Conservation (phyloP, 2,797 vertebrate species). For the Dipus sagitta region DNA sequence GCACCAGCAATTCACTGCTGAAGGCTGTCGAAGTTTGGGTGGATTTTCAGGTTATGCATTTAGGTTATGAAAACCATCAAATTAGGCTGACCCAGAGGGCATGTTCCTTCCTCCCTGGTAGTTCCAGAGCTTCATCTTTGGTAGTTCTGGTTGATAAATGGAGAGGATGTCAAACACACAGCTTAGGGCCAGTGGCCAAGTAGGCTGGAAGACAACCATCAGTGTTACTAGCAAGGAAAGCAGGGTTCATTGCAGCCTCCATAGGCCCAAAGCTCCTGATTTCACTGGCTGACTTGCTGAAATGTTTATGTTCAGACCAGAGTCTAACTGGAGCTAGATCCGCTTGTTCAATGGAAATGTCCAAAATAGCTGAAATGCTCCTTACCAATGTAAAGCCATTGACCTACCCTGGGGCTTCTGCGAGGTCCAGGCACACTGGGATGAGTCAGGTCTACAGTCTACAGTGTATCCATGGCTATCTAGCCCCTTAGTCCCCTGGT, state of each 20-base stretch:
- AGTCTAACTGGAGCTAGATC: neutral
- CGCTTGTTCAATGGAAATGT: neutral
- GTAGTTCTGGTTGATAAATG: neutral
- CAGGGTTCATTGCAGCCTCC: neutral
- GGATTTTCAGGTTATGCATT: constrained; percentile 59
- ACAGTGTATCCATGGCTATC: accelerated
- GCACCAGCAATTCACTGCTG: constrained; percentile 67
- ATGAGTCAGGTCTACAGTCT: neutral
- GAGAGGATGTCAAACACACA: constrained; percentile 27
- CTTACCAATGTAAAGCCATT: neutral
- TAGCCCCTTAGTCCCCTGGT: neutral
- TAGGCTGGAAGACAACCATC: constrained; percentile 23
- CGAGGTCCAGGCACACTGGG: neutral
- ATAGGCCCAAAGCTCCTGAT: constrained; percentile 11
- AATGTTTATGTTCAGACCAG: constrained; percentile 37
- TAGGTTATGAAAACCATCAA: constrained; percentile 73
- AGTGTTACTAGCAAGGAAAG: neutral
- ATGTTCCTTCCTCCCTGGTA: neutral
- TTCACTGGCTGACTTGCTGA: neutral
- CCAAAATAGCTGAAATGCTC: neutral
- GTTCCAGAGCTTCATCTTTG: neutral
- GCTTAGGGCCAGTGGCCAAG: constrained; percentile 20
- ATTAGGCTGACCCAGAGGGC: constrained; percentile 40
- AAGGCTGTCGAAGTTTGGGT: constrained; percentile 61
- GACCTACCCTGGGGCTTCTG: neutral